Percentiles rank a stretch among this genome's conserved stretches.
phyloP scores from a whole-genome alignment of 2,888 invertebrate genomes.

The Trissoscelio sp. region DNA sequence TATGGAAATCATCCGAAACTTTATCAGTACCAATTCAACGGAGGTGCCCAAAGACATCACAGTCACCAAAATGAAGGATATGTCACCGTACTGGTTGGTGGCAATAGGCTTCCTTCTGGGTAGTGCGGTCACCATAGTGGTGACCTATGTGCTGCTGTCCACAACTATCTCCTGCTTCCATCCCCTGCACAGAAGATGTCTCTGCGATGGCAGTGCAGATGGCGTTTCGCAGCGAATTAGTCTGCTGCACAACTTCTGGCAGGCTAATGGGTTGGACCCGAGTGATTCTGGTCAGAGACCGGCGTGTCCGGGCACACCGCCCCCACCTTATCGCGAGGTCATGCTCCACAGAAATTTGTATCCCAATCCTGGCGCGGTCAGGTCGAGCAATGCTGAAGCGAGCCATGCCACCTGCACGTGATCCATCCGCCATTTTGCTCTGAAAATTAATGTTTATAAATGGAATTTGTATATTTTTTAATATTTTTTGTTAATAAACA shows the following conservation, averaged over 20 bases:
- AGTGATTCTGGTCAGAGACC: conserved; percentile 62
- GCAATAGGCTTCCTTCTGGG: conserved; percentile 77
- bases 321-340: conserved; percentile 81
- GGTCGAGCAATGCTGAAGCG: conserved; percentile 4
- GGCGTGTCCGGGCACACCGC: conserved; percentile 79
- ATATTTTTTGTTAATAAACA: too few relatives aligned
- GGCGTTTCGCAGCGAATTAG: conserved; percentile 73
- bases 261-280: conserved; percentile 53
- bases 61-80: conserved; percentile 42
- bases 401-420: conserved; percentile 44
- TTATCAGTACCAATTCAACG: conserved; percentile 28
- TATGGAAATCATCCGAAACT: conserved; percentile 25
- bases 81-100: conserved; percentile 75
- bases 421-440: conserved; percentile 42
- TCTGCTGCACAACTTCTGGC: conserved; percentile 73
- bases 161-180: conserved; percentile 69
- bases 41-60: conserved; percentile 39
- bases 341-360: conserved; percentile 74
- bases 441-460: conserved; percentile 26
- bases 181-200: conserved; percentile 59
- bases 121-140: conserved; percentile 72
- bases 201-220: conserved; percentile 48
- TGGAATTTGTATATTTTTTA: conserved; percentile 12
- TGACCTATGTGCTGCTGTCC: conserved; percentile 76
- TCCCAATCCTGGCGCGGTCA: conserved; percentile 51